These are phyloP conservation scores for Lasioglossum villosulum DNA, from an alignment of 2,888 invertebrate species.

Conservation along the genomic window DNA sequence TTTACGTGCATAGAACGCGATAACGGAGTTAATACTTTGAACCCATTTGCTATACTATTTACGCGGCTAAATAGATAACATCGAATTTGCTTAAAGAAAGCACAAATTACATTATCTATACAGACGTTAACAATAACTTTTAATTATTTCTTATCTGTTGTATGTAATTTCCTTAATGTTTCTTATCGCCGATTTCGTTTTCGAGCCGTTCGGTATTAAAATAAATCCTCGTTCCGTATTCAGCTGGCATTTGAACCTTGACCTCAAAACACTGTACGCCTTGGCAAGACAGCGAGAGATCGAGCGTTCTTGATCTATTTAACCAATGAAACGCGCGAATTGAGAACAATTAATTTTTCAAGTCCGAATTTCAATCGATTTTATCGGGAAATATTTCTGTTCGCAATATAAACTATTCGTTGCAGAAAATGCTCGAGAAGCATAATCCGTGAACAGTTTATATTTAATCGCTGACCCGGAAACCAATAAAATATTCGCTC, in stretches of 20 bases:
- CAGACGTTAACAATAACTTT: neutral
- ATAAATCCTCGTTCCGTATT: slow-evolving; percentile 1
- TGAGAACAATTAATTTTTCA: neutral
- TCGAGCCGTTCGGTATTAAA: neutral
- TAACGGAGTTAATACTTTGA: neutral
- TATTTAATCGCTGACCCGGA: neutral
- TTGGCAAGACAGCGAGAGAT: neutral
- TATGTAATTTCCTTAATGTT: neutral
- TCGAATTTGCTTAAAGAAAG: neutral
- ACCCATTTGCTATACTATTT: neutral
- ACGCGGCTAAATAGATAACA: neutral
- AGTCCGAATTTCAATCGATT: neutral
- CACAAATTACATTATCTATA: neutral
- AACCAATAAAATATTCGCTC: neutral
- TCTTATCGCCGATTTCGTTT: neutral
- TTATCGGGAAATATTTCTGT: neutral
- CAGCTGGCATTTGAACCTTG: slow-evolving; percentile 12
- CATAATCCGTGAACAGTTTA: neutral
- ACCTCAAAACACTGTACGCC: neutral
- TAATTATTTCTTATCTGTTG: neutral
- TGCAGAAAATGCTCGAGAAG: neutral
- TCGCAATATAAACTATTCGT: neutral
- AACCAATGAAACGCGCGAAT: neutral
- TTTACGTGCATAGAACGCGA: neutral
- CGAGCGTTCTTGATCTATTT: slow-evolving; percentile 14